Percentiles rank a stretch among this genome's conserved stretches.
Conservation (phyloP, 2,888 invertebrate species). For the Eurytoma californica region DNA sequence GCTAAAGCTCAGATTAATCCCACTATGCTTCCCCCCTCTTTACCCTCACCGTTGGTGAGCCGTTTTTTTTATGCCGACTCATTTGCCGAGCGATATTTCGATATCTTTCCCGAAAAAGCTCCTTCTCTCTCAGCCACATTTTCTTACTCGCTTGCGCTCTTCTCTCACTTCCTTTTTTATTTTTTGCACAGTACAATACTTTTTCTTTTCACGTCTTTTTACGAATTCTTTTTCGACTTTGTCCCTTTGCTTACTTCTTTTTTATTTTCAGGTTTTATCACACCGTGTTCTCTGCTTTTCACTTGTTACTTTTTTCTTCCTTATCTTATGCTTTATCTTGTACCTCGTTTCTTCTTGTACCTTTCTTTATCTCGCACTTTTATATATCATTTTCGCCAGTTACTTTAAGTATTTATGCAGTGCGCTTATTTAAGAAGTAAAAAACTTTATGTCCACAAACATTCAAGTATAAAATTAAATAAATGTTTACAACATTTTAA, state of each 20-base stretch:
- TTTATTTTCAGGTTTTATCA: constrained; percentile 26
- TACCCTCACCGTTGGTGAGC: background rate
- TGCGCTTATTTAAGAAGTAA: background rate
- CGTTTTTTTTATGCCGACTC: constrained; percentile 30
- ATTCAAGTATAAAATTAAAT: no score
- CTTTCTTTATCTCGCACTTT: constrained; percentile 9
- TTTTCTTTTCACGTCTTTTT: constrained; percentile 13
- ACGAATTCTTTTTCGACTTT: background rate
- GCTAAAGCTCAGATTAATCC: constrained; percentile 51
- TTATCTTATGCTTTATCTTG: constrained; percentile 27
- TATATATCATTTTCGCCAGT: background rate
- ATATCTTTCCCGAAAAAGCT: constrained; percentile 36
- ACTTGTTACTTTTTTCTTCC: background rate
- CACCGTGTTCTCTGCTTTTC: constrained; percentile 16
- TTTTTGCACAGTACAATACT: background rate
- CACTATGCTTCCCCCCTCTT: background rate
- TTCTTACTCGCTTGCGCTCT: background rate
- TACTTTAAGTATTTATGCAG: constrained; percentile 32
- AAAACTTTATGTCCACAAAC: no score
- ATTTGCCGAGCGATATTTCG: background rate
- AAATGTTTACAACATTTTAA: no score
- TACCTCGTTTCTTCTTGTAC: constrained; percentile 5
- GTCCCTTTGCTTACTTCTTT: constrained; percentile 14
- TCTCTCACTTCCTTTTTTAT: background rate
- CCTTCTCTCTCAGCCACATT: constrained; percentile 7